A percentile compares a stretch with the other conserved stretches of the same genome.
Evolutionary conservation across 2,113 vertebrate species (phyloP).

Genomic region (Rattus rattus): DNA sequence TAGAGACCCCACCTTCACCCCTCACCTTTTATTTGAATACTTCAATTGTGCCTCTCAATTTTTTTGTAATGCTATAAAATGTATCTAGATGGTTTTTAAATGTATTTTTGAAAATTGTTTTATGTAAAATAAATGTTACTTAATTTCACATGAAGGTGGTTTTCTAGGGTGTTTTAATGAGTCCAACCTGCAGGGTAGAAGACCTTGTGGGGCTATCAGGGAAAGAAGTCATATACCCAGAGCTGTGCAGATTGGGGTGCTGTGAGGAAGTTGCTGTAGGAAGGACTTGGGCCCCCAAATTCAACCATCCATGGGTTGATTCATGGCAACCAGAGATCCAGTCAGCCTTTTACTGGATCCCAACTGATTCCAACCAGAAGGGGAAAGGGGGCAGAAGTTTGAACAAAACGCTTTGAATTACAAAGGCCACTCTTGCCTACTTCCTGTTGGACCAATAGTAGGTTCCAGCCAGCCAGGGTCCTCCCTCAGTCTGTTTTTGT

Average conservation of each 20-base stretch:
- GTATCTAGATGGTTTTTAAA: slow-evolving; percentile 84
- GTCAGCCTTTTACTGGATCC: neutral
- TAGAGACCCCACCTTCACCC: slow-evolving; percentile 55
- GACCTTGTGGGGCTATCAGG: neutral
- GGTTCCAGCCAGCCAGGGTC: neutral
- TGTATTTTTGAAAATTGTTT: slow-evolving; percentile 87
- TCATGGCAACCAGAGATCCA: neutral
- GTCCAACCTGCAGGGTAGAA: neutral
- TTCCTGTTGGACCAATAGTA: neutral
- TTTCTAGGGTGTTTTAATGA: slow-evolving; percentile 59
- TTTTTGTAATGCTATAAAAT: slow-evolving; percentile 89
- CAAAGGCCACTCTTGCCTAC: neutral
- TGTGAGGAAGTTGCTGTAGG: neutral
- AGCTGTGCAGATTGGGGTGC: neutral
- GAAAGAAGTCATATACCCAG: neutral
- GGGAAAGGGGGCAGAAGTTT: neutral
- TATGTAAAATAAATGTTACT: slow-evolving; percentile 89
- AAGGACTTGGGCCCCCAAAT: neutral
- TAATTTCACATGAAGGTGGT: slow-evolving; percentile 80
- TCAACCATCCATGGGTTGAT: neutral
- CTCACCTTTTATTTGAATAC: slow-evolving; percentile 83
- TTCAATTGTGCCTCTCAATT: slow-evolving; percentile 86
- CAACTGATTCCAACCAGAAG: neutral
- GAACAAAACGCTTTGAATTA: neutral
- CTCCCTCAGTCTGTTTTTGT: neutral